Evolutionary conservation across 2,113 vertebrate species (phyloP).

Genomic region (Corvus cornix): DNA sequence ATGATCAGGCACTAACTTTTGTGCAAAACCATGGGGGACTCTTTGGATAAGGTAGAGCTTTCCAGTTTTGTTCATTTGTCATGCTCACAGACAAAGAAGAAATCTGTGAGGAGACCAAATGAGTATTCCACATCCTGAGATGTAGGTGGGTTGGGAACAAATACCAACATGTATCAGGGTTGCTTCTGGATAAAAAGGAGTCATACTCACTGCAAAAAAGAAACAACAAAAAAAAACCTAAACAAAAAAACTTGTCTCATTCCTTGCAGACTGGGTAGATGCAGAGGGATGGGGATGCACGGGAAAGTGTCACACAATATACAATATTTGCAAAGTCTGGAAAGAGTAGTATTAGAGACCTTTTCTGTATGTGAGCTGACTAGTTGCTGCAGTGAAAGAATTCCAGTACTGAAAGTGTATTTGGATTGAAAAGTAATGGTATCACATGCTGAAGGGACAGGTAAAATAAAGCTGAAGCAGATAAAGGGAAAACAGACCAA

Average conservation of each 20-base stretch:
- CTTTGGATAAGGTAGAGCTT: background rate
- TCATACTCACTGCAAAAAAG: rapidly evolving
- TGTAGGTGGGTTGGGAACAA: background rate
- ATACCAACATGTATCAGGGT: background rate
- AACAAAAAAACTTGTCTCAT: background rate
- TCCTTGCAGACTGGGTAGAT: background rate
- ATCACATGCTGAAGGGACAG: background rate
- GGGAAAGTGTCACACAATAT: background rate
- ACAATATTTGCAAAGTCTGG: background rate
- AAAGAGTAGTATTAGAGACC: background rate
- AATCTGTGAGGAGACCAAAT: background rate
- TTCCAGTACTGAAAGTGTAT: background rate
- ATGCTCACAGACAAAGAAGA: background rate
- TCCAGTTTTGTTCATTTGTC: background rate
- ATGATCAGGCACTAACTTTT: background rate
- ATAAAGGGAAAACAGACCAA: background rate
- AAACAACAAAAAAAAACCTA: background rate
- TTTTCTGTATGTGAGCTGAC: background rate
- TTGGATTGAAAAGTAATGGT: background rate
- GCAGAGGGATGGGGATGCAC: background rate
- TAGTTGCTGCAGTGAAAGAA: background rate
- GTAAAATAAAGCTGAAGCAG: background rate
- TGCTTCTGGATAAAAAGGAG: background rate
- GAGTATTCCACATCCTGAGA: background rate
- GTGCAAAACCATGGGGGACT: background rate